A percentile compares a stretch with the other conserved stretches of the same genome.
These are phyloP conservation scores for Cheiracanthium punctorium DNA, from an alignment of 2,888 invertebrate species.

Conservation along the genomic window DNA sequence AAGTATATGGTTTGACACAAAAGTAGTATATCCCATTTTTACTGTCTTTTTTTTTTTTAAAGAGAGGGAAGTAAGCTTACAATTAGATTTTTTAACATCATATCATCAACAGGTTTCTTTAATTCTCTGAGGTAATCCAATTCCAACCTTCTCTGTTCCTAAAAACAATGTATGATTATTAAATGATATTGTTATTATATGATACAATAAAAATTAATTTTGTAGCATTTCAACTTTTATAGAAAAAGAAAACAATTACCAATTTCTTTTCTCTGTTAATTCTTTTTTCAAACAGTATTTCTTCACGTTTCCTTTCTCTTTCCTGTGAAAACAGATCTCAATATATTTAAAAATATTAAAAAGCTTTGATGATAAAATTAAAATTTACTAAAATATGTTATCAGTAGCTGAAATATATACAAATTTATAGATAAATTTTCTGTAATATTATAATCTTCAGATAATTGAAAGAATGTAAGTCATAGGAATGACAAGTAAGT, in stretches of 20 bases:
- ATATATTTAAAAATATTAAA: too few relatives aligned
- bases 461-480: too few relatives aligned
- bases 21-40: too few relatives aligned
- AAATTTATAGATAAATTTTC: too few relatives aligned
- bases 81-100: slow-evolving; percentile 82
- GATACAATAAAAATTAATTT: too few relatives aligned
- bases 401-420: too few relatives aligned
- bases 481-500: too few relatives aligned
- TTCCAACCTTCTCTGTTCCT: slow-evolving; percentile 82
- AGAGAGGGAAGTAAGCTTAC: slow-evolving; percentile 38
- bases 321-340: slow-evolving; percentile 73
- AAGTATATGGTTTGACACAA: background rate
- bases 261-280: slow-evolving; percentile 83
- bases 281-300: slow-evolving; percentile 85
- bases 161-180: background rate
- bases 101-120: slow-evolving; percentile 93
- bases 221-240: background rate
- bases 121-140: slow-evolving; percentile 83
- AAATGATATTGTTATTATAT: background rate
- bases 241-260: slow-evolving; percentile 74
- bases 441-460: too few relatives aligned
- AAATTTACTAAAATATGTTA: too few relatives aligned
- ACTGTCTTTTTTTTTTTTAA: too few relatives aligned
- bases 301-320: slow-evolving; percentile 83
- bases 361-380: too few relatives aligned